Base-by-base conservation (phyloP, 1,140 invertebrate genomes). In the Pararge aegeria region DNA sequence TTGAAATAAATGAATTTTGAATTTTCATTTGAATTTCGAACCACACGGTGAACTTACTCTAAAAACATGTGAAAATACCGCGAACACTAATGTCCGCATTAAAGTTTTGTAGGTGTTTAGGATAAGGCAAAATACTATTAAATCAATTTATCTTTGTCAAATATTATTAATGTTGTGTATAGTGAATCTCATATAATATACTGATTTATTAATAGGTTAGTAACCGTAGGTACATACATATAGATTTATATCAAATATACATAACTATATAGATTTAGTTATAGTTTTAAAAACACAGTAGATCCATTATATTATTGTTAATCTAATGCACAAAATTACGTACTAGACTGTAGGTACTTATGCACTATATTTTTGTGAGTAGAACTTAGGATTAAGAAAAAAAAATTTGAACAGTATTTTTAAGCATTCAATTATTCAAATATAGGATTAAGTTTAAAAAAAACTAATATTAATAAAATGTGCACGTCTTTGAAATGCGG, bases 401-500 rank as follows among this genome's bases (percentile, higher is more conserved):
- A 56, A 12, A 62, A 53, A n/a, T n/a, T 46, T 21, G 55, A 53
- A 57, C 61, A 21, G 46, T 52, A 52, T 66, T 66, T 57, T 55
- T 52, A 56, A 66, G 55, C 3, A 46, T 55, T 12, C 60, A 62
- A 66, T 24, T 24, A 24, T 24, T n/a, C n/a, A 34, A 52, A 40
- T 48, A 30, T 67, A 67, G 46, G 18, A 48, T 51, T 61, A 64
- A 6, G 10, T 55, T 60, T 57, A 46, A 57, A 40, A 34, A 49
- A 57, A 44, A 57, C 27, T 55, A 60, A 55, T 48, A 53, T 63
- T 46, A 38, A 18, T 61, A 66, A 60, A 60, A 34, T 34, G 4
- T 12, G 3, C 30, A n/a, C n/a, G n/a, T 49, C 27, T 57, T 40
- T 49, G 30, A 66, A 78, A 81, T 83, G 81, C 82, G 75, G 78